phyloP scores from a whole-genome alignment of 2,888 invertebrate species.

The Stenchaetothrips biformis region DNA sequence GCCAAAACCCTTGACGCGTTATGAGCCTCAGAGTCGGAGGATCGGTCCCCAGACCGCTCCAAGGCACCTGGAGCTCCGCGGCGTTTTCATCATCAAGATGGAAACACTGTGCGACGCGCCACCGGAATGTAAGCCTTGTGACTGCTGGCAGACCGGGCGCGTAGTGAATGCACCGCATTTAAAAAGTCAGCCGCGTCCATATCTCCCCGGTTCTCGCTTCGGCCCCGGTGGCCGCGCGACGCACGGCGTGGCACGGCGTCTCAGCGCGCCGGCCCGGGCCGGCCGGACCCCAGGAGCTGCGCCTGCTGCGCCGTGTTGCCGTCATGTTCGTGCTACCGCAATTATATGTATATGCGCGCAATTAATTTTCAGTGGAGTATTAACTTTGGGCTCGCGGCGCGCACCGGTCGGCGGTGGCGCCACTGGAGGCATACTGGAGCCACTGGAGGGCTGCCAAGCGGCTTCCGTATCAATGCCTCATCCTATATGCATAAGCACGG shows the following conservation, averaged over 20 bases:
- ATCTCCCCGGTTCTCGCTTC: neutral
- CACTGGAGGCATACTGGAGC: neutral
- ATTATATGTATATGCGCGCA: conserved; percentile 5
- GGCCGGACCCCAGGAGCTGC: neutral
- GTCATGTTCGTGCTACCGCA: neutral
- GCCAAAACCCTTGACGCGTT: too few species aligned
- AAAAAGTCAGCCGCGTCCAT: too few species aligned
- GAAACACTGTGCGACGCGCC: neutral
- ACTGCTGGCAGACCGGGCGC: too few species aligned
- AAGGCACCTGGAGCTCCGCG: neutral
- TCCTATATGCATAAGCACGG: neutral
- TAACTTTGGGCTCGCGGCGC: neutral
- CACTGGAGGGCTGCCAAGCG: neutral
- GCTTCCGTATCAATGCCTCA: conserved; percentile 8
- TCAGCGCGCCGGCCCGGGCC: neutral
- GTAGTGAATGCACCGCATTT: too few species aligned
- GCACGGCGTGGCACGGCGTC: neutral
- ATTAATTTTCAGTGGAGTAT: conserved; percentile 1
- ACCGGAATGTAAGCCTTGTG: too few species aligned
- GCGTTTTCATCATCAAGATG: neutral
- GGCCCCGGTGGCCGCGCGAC: neutral
- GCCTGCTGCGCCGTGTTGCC: neutral
- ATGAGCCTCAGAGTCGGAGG: too few species aligned
- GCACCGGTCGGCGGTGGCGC: neutral
- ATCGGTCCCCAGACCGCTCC: too few species aligned